A percentile compares a stretch with the other conserved stretches of the same genome.
Conservation (phyloP, 1,140 invertebrate genomes). For the Gryllus bimaculatus region DNA sequence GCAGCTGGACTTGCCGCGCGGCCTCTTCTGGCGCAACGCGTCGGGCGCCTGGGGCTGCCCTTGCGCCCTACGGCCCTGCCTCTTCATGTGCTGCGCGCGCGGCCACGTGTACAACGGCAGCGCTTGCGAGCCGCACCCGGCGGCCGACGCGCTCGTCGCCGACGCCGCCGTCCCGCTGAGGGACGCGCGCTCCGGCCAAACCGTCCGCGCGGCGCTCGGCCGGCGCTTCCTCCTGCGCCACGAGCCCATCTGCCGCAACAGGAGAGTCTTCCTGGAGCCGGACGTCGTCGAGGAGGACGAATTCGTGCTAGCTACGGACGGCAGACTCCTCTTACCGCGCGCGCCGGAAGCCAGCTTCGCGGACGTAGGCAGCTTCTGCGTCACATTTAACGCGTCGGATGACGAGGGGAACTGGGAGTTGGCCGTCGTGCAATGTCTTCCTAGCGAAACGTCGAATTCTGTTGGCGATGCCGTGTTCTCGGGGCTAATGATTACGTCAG, state of each 20-base stretch:
- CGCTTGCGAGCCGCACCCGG: neutral
- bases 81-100: neutral
- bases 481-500: neutral
- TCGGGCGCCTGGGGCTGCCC: neutral
- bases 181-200: neutral
- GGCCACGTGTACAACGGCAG: neutral
- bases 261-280: neutral
- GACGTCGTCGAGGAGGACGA: neutral
- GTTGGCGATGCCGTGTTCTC: neutral
- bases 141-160: neutral
- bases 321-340: neutral
- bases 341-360: too few species aligned
- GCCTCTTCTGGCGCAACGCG: neutral
- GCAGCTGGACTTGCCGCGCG: neutral
- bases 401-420: too few species aligned
- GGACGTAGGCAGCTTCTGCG: neutral
- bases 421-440: too few species aligned
- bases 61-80: neutral
- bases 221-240: neutral
- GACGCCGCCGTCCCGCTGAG: neutral
- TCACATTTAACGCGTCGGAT: neutral
- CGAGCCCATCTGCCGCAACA: neutral
- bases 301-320: neutral
- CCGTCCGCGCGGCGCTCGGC: neutral
- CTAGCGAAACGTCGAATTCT: neutral